A percentile compares a stretch with the other conserved stretches of the same genome.
Evolutionary conservation across 2,113 vertebrate genomes (phyloP).

Genomic region (Leuciscus idus): DNA sequence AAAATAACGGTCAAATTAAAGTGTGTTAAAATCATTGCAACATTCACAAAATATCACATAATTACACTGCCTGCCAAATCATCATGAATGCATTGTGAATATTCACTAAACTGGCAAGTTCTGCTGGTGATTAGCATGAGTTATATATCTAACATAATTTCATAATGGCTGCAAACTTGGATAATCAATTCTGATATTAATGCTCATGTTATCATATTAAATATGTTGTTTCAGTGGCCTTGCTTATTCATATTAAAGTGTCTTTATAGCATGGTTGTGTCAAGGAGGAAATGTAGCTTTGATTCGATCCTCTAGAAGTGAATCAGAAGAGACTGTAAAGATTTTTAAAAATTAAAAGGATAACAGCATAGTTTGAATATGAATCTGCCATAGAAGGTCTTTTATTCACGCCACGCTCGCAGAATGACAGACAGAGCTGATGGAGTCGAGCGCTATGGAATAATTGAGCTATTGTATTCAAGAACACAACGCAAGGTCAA

Average conservation of each 20-base stretch:
- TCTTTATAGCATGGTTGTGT: neutral
- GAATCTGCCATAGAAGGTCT: constrained; percentile 57
- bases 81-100: neutral
- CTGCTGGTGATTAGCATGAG: neutral
- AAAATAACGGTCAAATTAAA: neutral
- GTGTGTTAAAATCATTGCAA: neutral
- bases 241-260: no score
- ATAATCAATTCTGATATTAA: neutral
- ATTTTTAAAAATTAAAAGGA: constrained; percentile 40
- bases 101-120: neutral
- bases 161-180: neutral
- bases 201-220: neutral
- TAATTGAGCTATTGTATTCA: constrained; percentile 72
- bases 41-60: neutral
- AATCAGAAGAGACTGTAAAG: constrained; percentile 34
- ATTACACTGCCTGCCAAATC: neutral
- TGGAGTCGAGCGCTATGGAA: constrained; percentile 56
- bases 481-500: constrained; percentile 67
- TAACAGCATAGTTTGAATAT: constrained; percentile 57
- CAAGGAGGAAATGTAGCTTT: neutral
- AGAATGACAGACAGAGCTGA: neutral
- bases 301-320: constrained; percentile 59
- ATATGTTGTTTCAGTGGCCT: neutral
- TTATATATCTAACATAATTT: neutral
- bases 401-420: constrained; percentile 53